Percentiles rank a stretch among this genome's conserved stretches.
Evolutionary conservation across 1,140 invertebrate genomes (phyloP).

Genomic region (Colletes gigas): DNA sequence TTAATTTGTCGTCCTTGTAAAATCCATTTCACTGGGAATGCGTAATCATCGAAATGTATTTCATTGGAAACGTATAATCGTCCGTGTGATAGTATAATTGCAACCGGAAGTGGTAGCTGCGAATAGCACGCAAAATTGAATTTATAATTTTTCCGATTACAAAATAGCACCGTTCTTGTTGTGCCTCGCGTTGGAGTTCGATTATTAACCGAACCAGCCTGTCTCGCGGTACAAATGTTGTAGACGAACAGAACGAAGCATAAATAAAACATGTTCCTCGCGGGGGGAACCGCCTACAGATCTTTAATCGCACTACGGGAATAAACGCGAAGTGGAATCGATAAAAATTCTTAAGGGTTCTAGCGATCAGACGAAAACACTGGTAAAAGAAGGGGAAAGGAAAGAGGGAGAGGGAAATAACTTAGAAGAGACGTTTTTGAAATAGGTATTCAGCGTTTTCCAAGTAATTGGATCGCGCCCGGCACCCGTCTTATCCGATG

Average conservation of each 20-base stretch:
- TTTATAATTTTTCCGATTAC: too few relatives aligned
- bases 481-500: constrained; percentile 64
- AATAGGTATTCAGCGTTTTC: constrained; percentile 72
- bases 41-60: neutral
- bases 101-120: too few relatives aligned
- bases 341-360: constrained; percentile 13
- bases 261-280: constrained; percentile 77
- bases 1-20: constrained; percentile 12
- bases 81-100: neutral
- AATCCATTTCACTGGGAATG: neutral
- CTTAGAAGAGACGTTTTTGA: constrained; percentile 48
- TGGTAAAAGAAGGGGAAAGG: constrained; percentile 27
- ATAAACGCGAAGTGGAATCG: constrained; percentile 18
- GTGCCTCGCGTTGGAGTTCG: constrained; percentile 24
- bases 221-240: constrained; percentile 20
- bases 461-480: constrained; percentile 73
- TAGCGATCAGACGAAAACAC: constrained; percentile 4
- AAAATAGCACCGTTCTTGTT: neutral
- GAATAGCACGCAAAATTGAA: too few relatives aligned
- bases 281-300: constrained; percentile 64
- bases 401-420: constrained; percentile 36
- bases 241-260: constrained; percentile 60
- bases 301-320: neutral
- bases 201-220: constrained; percentile 62
- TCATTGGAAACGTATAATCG: neutral